A percentile compares a stretch with the other conserved stretches of the same genome.
phyloP scores from a whole-genome alignment of 2,888 invertebrate species.

The Drosophila lutescens region DNA sequence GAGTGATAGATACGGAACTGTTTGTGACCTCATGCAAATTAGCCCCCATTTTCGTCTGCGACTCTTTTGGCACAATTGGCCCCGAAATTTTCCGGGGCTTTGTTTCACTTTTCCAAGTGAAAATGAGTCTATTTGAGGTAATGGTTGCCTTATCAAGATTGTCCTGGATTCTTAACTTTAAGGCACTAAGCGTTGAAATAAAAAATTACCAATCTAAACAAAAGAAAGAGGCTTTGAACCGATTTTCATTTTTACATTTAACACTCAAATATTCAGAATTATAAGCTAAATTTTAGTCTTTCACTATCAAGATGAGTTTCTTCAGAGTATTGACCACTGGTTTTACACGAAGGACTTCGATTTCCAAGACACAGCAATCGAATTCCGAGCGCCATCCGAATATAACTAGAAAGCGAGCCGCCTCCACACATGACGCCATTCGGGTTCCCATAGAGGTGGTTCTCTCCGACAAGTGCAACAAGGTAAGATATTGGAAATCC shows the following conservation, averaged over 20 bases:
- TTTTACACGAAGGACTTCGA: background rate
- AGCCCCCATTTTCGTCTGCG: background rate
- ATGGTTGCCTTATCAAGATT: background rate
- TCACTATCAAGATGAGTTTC: constrained; percentile 1
- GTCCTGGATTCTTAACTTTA: background rate
- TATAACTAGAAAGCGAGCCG: fast-evolving
- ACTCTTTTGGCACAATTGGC: background rate
- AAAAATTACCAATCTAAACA: too few relatives aligned
- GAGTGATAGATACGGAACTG: constrained; percentile 62
- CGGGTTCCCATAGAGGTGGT: constrained; percentile 80
- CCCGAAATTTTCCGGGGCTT: background rate
- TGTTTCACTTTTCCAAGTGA: background rate
- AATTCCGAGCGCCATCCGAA: background rate
- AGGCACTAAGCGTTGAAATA: background rate
- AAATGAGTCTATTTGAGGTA: background rate
- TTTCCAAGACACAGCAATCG: background rate
- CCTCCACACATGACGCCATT: constrained; percentile 5
- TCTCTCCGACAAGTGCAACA: constrained; percentile 46
- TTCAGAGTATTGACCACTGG: background rate
- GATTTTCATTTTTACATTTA: background rate
- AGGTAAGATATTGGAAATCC: constrained; percentile 40
- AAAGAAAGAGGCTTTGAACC: background rate
- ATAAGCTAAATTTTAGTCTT: constrained; percentile 1
- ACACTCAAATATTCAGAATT: too few relatives aligned
- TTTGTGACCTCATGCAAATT: constrained; percentile 33